Percentiles rank a stretch among this genome's conserved stretches.
Conservation (phyloP, 1,140 invertebrate species). For the Cydia fagiglandana region DNA sequence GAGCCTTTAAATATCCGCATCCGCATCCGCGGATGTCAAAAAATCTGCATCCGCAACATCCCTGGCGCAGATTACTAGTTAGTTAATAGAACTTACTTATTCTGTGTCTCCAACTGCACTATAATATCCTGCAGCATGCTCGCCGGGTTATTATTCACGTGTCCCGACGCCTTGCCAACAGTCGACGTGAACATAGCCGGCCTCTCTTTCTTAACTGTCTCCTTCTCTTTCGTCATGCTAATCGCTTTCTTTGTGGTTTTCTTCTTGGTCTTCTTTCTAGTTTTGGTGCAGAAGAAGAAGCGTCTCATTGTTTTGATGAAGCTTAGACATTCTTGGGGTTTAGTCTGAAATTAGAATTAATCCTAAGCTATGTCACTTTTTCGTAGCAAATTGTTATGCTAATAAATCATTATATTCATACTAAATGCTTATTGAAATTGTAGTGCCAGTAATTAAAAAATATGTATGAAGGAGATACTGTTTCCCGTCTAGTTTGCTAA, state of each 20-base stretch:
- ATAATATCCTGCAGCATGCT: slow-evolving; percentile 82
- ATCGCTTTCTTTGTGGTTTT: slow-evolving; percentile 47
- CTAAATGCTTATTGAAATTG: too few species aligned
- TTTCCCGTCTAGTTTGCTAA: too few species aligned
- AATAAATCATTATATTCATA: too few species aligned
- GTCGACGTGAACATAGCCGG: slow-evolving; percentile 73
- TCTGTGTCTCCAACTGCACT: slow-evolving; percentile 81
- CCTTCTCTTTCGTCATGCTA: slow-evolving; percentile 39
- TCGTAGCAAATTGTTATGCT: too few species aligned
- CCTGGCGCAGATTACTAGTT: too few species aligned
- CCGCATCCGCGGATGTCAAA: too few species aligned
- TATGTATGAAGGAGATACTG: too few species aligned
- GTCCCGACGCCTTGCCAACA: slow-evolving; percentile 73
- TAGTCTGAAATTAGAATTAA: slow-evolving; percentile 50
- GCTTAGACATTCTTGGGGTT: slow-evolving; percentile 61
- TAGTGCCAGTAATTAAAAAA: too few species aligned
- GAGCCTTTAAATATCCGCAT: too few species aligned
- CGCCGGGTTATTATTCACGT: slow-evolving; percentile 62
- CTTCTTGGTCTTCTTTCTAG: slow-evolving; percentile 59
- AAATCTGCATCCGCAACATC: too few species aligned
- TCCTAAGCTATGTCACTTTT: too few species aligned
- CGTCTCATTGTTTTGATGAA: slow-evolving; percentile 67
- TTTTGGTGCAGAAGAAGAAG: slow-evolving; percentile 73
- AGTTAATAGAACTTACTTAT: slow-evolving; percentile 65
- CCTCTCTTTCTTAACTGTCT: slow-evolving; percentile 46